These are phyloP conservation scores for Phoenicopterus ruber DNA, from an alignment of 2,113 vertebrate genomes.

Conservation along the genomic window DNA sequence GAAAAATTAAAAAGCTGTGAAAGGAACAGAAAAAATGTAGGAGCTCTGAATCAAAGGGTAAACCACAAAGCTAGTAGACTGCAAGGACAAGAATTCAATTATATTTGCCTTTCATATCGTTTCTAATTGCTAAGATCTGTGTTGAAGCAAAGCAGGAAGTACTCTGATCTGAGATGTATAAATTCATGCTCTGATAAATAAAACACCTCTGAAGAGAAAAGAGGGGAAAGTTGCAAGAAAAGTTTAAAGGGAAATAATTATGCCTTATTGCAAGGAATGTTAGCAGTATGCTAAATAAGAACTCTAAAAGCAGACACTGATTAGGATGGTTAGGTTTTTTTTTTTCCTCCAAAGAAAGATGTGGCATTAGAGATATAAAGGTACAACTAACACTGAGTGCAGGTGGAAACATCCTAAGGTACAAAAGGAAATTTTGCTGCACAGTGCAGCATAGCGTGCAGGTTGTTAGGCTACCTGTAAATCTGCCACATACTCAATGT, in stretches of 20 bases:
- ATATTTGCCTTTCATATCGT: neutral
- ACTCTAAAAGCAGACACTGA: neutral
- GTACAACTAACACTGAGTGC: neutral
- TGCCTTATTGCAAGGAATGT: neutral
- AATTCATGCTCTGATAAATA: conserved; percentile 20
- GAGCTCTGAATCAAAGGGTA: neutral
- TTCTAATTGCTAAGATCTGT: neutral
- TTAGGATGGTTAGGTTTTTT: neutral
- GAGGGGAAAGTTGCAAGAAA: neutral
- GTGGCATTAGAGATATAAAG: fast-evolving
- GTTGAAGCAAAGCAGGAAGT: neutral
- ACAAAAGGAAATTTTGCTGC: neutral
- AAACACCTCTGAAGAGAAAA: neutral
- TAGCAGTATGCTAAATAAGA: neutral
- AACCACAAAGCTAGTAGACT: neutral
- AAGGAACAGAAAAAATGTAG: neutral
- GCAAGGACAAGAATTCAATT: conserved; percentile 15
- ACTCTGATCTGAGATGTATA: neutral
- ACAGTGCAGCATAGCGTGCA: neutral
- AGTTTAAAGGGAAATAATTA: neutral
- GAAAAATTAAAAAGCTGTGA: neutral
- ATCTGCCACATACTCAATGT: neutral
- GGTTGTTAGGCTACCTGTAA: neutral
- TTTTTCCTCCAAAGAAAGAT: neutral
- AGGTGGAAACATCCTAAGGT: neutral